These are phyloP conservation scores for Sthenelais limicola DNA, from an alignment of 2,888 invertebrate species.

Conservation along the genomic window DNA sequence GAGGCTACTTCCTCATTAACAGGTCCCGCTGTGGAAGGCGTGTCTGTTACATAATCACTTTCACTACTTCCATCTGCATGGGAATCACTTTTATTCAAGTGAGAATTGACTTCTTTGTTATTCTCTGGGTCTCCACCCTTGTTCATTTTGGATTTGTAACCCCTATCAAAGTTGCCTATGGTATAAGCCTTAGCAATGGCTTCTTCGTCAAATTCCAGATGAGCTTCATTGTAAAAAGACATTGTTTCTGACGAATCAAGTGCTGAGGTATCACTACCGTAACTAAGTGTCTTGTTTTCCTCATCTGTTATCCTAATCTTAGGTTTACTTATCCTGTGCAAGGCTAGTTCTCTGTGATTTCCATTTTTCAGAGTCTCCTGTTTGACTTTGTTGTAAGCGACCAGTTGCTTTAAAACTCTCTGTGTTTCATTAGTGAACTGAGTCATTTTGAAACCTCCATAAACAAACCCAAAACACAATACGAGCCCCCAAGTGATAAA, in stretches of 20 bases:
- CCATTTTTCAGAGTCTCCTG: conserved; percentile 36
- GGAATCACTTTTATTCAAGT: conserved; percentile 23
- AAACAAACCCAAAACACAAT: conserved; percentile 76
- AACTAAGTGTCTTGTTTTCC: conserved; percentile 71
- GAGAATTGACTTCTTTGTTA: conserved; percentile 14
- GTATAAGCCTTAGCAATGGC: conserved; percentile 28
- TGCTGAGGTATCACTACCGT: conserved; percentile 62
- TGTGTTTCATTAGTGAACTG: conserved; percentile 56
- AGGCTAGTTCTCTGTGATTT: conserved; percentile 43
- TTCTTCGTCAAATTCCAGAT: conserved; percentile 43
- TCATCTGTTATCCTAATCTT: conserved; percentile 73
- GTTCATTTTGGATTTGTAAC: conserved; percentile 2
- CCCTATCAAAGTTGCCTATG: conserved; percentile 30
- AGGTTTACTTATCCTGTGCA: conserved; percentile 74
- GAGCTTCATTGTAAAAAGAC: conserved; percentile 47
- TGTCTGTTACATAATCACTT: conserved; percentile 41
- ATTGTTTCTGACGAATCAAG: conserved; percentile 41
- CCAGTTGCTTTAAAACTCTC: conserved; percentile 52
- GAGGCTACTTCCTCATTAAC: not conserved
- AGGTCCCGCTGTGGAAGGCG: conserved; percentile 36
- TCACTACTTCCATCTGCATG: conserved; percentile 29
- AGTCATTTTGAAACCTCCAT: conserved; percentile 75
- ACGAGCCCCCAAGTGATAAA: conserved; percentile 76
- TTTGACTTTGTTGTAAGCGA: conserved; percentile 53
- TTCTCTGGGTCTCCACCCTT: conserved; percentile 3